These are phyloP conservation scores for Eretmocerus hayati DNA, from an alignment of 2,888 invertebrate species.

Conservation along the genomic window DNA sequence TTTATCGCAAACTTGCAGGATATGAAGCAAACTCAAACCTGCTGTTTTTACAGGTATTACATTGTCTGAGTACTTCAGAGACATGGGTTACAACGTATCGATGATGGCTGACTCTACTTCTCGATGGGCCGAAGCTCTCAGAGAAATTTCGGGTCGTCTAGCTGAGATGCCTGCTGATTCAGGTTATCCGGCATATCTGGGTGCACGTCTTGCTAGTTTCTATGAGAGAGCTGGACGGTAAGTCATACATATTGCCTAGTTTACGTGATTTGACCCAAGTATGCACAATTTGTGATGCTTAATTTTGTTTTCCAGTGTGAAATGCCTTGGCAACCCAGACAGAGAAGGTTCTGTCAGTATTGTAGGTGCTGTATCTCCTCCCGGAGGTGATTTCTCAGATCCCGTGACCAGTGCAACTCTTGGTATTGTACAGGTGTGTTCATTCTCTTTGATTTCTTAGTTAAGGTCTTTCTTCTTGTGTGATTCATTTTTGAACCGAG, in stretches of 20 bases:
- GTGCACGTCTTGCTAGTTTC: constrained; percentile 96
- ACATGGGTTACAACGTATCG: constrained; percentile 99
- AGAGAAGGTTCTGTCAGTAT: constrained; percentile 98
- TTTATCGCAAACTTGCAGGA: too few relatives aligned
- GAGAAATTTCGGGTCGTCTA: constrained; percentile 98
- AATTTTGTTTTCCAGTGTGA: constrained; percentile 56
- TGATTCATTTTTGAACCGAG: not conserved
- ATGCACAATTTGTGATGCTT: too few relatives aligned
- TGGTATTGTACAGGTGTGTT: constrained; percentile 78
- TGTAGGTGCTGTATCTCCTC: constrained; percentile 98
- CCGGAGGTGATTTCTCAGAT: constrained; percentile 99
- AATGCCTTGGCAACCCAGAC: constrained; percentile 95
- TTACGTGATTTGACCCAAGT: too few relatives aligned
- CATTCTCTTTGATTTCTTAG: not conserved
- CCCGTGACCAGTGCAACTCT: constrained; percentile 98
- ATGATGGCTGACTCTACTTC: constrained; percentile 99
- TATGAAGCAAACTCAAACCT: too few relatives aligned
- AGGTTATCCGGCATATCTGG: constrained; percentile 98
- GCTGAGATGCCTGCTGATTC: constrained; percentile 99
- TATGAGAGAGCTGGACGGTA: constrained; percentile 93
- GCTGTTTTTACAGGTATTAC: constrained; percentile 91
- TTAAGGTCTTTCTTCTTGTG: not conserved
- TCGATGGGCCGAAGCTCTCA: constrained; percentile 99
- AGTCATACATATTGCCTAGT: too few relatives aligned
- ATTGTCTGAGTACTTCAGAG: constrained; percentile 97